Base-by-base conservation (phyloP, 1,140 invertebrate species). In the Bombus superbus region DNA sequence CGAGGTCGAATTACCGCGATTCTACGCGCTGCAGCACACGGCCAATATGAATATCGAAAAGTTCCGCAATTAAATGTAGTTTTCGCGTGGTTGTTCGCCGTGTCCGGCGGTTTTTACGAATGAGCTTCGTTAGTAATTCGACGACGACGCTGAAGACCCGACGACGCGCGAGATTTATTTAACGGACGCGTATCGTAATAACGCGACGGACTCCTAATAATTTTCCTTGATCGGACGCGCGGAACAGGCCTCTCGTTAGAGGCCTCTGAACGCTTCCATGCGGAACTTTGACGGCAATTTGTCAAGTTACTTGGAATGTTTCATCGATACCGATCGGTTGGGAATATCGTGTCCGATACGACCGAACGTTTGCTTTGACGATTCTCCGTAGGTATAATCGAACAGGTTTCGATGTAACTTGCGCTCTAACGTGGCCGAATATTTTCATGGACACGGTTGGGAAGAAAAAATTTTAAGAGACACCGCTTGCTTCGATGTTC, bases 51-150 rank as follows among this genome's bases (percentile, higher is more conserved):
- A 74, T 74, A 74, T 74, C 40, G 72, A 47, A 53, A 74, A 74
- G 44, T 71, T 68, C 8, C 66, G 25, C 57, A 81, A 81, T 69
- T 74, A 53, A 74, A 74, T 53, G 32, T 53, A 74, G 73, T 53
- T 53, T 35, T 53, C 73, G 22, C n/a, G n/a, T 3, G 73, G 40
- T 53, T n/a, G 72, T 47, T n/a, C 28, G 22, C 71, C 0, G 38
- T 6, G 22, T 40, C 10, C 68, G 69, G 35, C 40, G 28, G 72
- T 74, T 44, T 47, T 74, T 47, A 74, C 32, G 72, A 74, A 74
- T 74, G 72, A 42, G n/a, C 72, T 47, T 74, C 72, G 72, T 74
- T 74, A 74, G 72, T 74, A 35, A 47, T 47, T 47, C 72, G 72
- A 32, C 71, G 40, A 22, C 42, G 68, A 10, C 38, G 38, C 68